Percentiles rank a stretch among this genome's conserved stretches.
These are phyloP conservation scores for Phaethon lepturus DNA, from an alignment of 2,113 vertebrate genomes.

Conservation along the genomic window DNA sequence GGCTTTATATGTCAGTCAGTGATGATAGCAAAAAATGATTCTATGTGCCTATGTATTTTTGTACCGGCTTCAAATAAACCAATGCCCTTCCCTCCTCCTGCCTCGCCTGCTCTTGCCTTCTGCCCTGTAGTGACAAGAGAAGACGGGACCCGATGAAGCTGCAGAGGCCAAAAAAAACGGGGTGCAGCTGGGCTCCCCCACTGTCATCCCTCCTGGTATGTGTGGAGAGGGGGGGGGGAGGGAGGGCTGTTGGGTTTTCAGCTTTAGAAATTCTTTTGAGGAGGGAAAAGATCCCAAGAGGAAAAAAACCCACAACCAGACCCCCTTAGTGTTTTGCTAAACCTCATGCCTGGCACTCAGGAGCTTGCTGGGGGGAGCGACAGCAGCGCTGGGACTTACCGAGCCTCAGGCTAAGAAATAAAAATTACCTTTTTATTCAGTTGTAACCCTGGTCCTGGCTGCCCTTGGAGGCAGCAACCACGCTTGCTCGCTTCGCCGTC, in stretches of 20 bases:
- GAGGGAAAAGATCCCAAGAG: background rate
- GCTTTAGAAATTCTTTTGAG: background rate
- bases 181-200: background rate
- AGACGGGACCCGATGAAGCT: background rate
- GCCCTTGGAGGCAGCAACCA: background rate
- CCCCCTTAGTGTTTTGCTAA: background rate
- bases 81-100: background rate
- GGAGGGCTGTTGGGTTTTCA: background rate
- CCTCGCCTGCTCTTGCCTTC: background rate
- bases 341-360: background rate
- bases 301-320: background rate
- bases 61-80: slow-evolving; percentile 78
- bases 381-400: fast-evolving
- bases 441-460: background rate
- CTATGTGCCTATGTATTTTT: slow-evolving; percentile 80
- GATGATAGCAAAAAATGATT: slow-evolving; percentile 34
- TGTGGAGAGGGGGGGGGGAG: no score
- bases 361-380: no score
- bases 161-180: background rate
- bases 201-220: background rate
- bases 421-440: background rate
- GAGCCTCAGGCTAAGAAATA: no score
- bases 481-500: background rate
- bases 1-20: slow-evolving; percentile 41
- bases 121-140: background rate